Conservation (phyloP, 2,113 vertebrate species). For the Nibea albiflora region DNA sequence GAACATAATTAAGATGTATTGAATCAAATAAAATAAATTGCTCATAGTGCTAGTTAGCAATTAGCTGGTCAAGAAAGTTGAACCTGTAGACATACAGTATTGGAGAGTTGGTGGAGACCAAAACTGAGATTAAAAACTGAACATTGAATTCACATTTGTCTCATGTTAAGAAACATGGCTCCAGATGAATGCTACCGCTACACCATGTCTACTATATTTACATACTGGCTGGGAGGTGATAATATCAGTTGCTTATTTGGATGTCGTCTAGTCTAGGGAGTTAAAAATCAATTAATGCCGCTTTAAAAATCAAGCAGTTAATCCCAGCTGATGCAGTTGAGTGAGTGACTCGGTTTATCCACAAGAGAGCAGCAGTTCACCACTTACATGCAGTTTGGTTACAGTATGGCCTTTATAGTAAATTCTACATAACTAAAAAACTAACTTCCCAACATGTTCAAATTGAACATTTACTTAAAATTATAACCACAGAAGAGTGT, state of each 20-base stretch:
- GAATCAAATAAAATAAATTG: neutral
- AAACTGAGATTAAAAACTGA: neutral
- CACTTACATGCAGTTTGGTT: neutral
- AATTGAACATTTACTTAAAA: neutral
- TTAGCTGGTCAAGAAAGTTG: neutral
- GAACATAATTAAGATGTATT: no score
- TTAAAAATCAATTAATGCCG: neutral
- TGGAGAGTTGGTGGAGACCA: neutral
- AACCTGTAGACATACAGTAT: neutral
- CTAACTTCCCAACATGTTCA: no score
- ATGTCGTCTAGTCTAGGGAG: neutral
- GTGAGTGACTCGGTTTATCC: neutral
- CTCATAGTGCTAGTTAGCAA: neutral
- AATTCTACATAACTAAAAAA: no score
- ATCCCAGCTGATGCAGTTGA: neutral
- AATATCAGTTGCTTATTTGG: neutral
- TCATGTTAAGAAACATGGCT: neutral
- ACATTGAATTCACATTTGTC: neutral
- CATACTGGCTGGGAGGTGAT: no score
- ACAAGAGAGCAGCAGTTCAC: conserved; percentile 44
- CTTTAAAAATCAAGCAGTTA: neutral
- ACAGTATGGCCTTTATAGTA: neutral
- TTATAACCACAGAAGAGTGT: neutral
- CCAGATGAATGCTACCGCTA: neutral
- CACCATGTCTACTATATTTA: neutral